Evolutionary conservation across 2,797 vertebrate genomes (phyloP).

Genomic region (Cynodonichthys magdalenae): DNA sequence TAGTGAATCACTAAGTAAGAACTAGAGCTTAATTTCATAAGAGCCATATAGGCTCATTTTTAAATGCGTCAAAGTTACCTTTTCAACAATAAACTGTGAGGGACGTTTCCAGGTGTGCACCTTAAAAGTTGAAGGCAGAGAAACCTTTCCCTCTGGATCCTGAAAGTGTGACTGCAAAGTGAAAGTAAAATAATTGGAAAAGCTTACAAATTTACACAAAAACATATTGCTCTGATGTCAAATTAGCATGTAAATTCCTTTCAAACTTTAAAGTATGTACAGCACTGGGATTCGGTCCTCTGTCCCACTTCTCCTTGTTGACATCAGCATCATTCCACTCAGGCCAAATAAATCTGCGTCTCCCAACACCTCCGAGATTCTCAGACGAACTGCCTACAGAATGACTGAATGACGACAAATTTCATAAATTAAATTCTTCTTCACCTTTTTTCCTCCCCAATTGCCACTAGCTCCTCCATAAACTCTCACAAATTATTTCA

Average conservation of each 20-base stretch:
- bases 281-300: slow-evolving; percentile 66
- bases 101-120: slow-evolving; percentile 91
- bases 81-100: slow-evolving; percentile 81
- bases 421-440: neutral
- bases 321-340: slow-evolving; percentile 93
- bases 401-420: slow-evolving; percentile 60
- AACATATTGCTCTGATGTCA: neutral
- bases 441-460: too few species aligned
- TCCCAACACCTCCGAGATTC: slow-evolving; percentile 55
- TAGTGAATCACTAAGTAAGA: neutral
- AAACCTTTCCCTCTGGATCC: slow-evolving; percentile 90
- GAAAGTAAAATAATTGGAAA: neutral
- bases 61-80: slow-evolving; percentile 74
- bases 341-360: slow-evolving; percentile 85
- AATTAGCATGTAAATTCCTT: neutral
- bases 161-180: slow-evolving; percentile 84
- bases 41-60: neutral
- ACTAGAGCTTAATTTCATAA: neutral
- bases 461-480: too few species aligned
- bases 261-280: slow-evolving; percentile 72
- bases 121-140: slow-evolving; percentile 84
- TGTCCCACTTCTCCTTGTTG: slow-evolving; percentile 93
- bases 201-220: neutral
- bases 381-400: slow-evolving; percentile 38
- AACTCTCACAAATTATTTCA: too few species aligned